Evolutionary conservation across 2,113 vertebrate species (phyloP), one percentile per base, ranked within the genome.

Genomic region (Austrofundulus limnaeus): DNA sequence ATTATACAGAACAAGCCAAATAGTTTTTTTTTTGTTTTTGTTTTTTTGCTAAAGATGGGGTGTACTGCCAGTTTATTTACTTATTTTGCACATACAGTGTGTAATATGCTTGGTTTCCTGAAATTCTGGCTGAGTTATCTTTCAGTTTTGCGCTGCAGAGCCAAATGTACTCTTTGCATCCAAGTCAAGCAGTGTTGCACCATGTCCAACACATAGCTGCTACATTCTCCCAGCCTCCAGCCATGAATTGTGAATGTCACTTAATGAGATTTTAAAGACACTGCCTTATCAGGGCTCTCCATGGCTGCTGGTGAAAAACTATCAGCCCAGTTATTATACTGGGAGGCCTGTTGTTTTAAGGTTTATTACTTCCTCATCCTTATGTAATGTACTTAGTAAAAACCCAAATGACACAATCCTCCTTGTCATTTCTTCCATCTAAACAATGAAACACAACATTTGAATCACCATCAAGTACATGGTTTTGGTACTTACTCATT

Each of bases 181-280:
- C 70, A 81, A 72, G 72, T 79, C 75, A 73, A 78, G 70, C 52
- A 67, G 68, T 23, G 61, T 24, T 66, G 64, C 72, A 75, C 60
- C 31, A 50, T 39, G 61, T 50, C 45, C 53, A 75, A 77, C 63
- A 72, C 23, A n/a, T 82, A 82, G 80, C 73, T 75, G 70, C 57
- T 66, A 51, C 64, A 80, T 82, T 80, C 37, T 66, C 59, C 39
- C 53, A 67, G 84, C 78, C 69, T 77, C 46, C 46, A 74, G 76
- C 62, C 57, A 77, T 70, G 58, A 72, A 63, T 78, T 68, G 25
- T 63, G 61, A 63, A 60, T 75, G 66, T 70, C 66, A 70, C 78
- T 50, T 80, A 85, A 83, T 53, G 59, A 80, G 75, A 28, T 69
- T 75, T 42, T 50, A 61, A 67, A 72, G 55, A 68, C 54, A 50